Evolutionary conservation across 2,113 vertebrate genomes (phyloP).

Genomic region (Sterna hirundo): DNA sequence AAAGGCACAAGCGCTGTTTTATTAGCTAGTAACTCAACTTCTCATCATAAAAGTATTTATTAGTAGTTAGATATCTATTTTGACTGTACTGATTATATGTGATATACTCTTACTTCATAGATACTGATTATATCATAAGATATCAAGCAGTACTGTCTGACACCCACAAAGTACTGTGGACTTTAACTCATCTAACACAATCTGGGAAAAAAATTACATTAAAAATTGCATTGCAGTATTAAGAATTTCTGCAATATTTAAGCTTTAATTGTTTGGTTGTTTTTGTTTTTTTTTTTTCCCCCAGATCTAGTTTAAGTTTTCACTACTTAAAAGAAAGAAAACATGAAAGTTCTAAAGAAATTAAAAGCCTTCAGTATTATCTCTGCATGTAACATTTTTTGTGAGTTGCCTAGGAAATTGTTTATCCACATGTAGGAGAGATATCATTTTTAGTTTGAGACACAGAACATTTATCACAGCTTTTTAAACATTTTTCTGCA

Average conservation of each 20-base stretch:
- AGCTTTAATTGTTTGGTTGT: not conserved
- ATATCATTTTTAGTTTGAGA: not conserved
- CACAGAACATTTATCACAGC: not conserved
- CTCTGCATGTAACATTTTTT: not conserved
- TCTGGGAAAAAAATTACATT: not conserved
- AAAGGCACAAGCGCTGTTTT: not conserved
- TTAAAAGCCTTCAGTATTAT: not conserved
- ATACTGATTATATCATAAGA: not conserved
- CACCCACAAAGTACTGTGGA: not conserved
- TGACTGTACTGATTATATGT: not conserved
- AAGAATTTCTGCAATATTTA: not conserved
- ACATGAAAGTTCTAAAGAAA: not conserved
- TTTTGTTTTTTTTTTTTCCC: not conserved
- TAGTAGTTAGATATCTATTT: not conserved
- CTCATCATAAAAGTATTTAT: not conserved
- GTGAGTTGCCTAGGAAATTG: slow-evolving; percentile 19
- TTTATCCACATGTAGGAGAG: slow-evolving; percentile 1
- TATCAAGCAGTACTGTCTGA: not conserved
- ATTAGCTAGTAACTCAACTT: not conserved
- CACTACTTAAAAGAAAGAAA: not conserved
- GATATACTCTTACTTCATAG: not conserved
- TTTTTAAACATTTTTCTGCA: not conserved
- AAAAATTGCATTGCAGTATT: not conserved
- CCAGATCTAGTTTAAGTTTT: not conserved
- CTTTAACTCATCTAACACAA: not conserved